Base-by-base conservation (phyloP, 2,113 vertebrate genomes). In the Callaeas wilsoni region DNA sequence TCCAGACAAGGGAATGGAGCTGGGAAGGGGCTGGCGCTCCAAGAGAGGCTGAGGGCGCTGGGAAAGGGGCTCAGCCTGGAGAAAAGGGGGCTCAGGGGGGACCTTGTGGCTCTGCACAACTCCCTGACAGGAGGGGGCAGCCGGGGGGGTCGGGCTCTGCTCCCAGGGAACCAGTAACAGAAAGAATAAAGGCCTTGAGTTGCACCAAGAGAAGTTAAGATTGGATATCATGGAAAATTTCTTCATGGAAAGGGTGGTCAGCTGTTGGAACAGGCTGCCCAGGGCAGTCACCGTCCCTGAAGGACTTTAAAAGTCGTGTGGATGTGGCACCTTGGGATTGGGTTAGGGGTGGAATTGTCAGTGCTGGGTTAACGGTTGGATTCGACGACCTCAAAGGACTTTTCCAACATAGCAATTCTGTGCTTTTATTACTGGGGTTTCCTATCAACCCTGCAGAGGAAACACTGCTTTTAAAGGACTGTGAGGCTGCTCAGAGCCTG, bases 191-290 rank as follows among this genome's bases (percentile, higher is more conserved):
- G n/a, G 22, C 4, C 10, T 42, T 18, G 47, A 0, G 4, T 1
- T 25, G 6, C 0, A 1, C 32, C 41, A n/a, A 27, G 13, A 13
- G 16, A 32, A 8, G 35, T 13, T 19, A 11, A 26, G 32, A 2
- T 9, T 49, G 55, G 12, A 16, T 50, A 30, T n/a, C 7, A 9
- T 32, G 32, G 33, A 30, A 37, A 39, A 33, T 26, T 26, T 30
- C 41, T 37, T 26, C 27, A 3, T 5, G 2, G 49, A n/a, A 69
- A 30, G 41, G 27, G 16, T 32, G 15, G 27, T 42, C 42, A 37
- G 25, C 26, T 15, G 18, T 26, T 41, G 63, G n/a, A n/a, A 20
- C 70, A 62, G 69, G 25, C 18, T 27, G 4, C 29, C n/a, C 41
- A 55, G 49, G 32, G 49, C 63, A 77, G 41, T 20, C 41, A 29